These are phyloP conservation scores for Sander vitreus DNA, from an alignment of 2,113 vertebrate genomes.

Conservation along the genomic window DNA sequence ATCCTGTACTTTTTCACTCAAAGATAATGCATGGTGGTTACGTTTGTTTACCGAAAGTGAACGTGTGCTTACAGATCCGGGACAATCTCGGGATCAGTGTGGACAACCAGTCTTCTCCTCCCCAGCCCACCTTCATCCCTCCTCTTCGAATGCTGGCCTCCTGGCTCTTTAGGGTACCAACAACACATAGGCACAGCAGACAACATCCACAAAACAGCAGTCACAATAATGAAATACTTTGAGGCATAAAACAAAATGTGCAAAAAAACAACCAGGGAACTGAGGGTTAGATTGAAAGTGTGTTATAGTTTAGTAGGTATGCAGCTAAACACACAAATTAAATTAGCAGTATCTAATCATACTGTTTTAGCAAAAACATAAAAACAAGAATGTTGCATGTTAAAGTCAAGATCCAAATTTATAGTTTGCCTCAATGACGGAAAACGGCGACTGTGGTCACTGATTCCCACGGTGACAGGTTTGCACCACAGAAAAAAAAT, in stretches of 20 bases:
- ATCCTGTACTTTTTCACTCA: neutral
- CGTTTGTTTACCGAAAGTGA: constrained; percentile 1
- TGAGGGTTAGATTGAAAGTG: neutral
- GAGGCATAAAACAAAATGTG: neutral
- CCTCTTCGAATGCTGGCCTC: constrained; percentile 97
- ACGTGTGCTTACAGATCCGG: constrained; percentile 88
- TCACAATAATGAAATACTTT: neutral
- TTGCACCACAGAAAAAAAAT: neutral
- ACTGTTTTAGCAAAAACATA: neutral
- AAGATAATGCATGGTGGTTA: neutral
- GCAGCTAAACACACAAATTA: neutral
- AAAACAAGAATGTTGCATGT: neutral
- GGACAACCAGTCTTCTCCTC: constrained; percentile 94
- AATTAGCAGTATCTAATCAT: neutral
- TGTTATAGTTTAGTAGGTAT: neutral
- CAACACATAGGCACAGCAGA: neutral
- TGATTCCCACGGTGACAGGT: no score
- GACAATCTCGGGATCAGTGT: constrained; percentile 96
- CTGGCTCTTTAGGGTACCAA: constrained; percentile 95
- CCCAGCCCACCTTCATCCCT: constrained; percentile 92
- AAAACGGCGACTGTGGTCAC: neutral
- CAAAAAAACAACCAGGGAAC: neutral
- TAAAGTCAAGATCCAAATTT: neutral
- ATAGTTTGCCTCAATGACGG: neutral
- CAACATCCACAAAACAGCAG: constrained; percentile 3